Conservation (phyloP, 2,888 invertebrate species). For the Polyommatus icarus region DNA sequence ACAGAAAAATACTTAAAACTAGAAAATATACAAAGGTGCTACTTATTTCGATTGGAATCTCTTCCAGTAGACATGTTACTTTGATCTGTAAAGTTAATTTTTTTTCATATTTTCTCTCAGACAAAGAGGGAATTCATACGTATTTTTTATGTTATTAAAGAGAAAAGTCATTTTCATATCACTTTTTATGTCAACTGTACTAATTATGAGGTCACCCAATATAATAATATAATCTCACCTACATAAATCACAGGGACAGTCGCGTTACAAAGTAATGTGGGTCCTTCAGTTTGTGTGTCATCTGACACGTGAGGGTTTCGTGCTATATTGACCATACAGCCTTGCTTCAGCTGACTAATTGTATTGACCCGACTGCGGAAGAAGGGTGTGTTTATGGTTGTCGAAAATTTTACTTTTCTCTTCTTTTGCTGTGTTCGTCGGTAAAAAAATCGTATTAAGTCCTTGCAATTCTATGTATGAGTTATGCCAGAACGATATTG, state of each 20-base stretch:
- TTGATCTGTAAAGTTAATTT: too few relatives aligned
- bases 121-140: too few relatives aligned
- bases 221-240: background rate
- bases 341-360: background rate
- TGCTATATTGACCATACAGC: background rate
- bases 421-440: too few relatives aligned
- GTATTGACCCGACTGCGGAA: background rate
- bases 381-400: background rate
- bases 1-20: too few relatives aligned
- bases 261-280: background rate
- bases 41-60: too few relatives aligned
- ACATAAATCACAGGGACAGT: constrained; percentile 1
- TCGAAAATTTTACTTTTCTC: too few relatives aligned
- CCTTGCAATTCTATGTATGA: too few relatives aligned
- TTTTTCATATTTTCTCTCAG: too few relatives aligned
- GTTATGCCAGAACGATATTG: background rate
- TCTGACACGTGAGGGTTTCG: background rate
- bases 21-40: too few relatives aligned
- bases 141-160: too few relatives aligned
- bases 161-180: background rate
- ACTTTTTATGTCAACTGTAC: background rate
- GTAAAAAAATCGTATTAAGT: too few relatives aligned
- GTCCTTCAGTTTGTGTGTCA: constrained; percentile 7
- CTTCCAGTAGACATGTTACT: too few relatives aligned
- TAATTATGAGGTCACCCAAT: background rate